Evolutionary conservation across 1,140 invertebrate species (phyloP), one percentile per base, ranked within the genome.

Genomic region (Myzus persicae): DNA sequence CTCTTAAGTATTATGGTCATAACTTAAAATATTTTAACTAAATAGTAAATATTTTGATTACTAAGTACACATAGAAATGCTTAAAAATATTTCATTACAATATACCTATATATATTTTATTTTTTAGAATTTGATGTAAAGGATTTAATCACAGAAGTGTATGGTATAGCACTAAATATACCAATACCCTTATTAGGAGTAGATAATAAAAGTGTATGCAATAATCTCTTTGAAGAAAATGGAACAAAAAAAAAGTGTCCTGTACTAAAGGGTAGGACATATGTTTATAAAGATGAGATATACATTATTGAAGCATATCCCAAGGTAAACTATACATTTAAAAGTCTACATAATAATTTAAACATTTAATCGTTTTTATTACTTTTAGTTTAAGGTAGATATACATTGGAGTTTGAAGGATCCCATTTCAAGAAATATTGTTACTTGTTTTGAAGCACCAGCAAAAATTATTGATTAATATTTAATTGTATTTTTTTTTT

Each of bases 161-260:
- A 94, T 93, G 97, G 97, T 0, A 95, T 95, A 2, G 95, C 97
- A 31, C 94, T 96, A 14, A 96, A 96, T 1, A 94, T 97, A 9
- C 95, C 96, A 0, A 94, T 98, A 91, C 97, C 97, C 0, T 98
- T 97, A 94, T 95, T 97, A 18, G 97, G 97, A 48, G 97, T 97
- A 2, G 97, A 98, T 94, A 96, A 96, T n/a, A 96, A 95, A 8
- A 95, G 96, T 76, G 96, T 97, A 7, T 98, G 97, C 94, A 95
- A 95, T 82, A 96, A 96, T 93, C 95, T 98, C 51, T 97, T 95
- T 94, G 95, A 95, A 93, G 94, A 95, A 82, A 94, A 96, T 94
- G 96, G 96, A 18, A 96, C 94, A 6, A 96, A 96, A 94, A 96
- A 95, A 2, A 94, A 95, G 3, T 98, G 97, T 94, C 97, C 97